Conservation (phyloP, 2,113 vertebrate genomes). For the Microcebus griseorufus region DNA sequence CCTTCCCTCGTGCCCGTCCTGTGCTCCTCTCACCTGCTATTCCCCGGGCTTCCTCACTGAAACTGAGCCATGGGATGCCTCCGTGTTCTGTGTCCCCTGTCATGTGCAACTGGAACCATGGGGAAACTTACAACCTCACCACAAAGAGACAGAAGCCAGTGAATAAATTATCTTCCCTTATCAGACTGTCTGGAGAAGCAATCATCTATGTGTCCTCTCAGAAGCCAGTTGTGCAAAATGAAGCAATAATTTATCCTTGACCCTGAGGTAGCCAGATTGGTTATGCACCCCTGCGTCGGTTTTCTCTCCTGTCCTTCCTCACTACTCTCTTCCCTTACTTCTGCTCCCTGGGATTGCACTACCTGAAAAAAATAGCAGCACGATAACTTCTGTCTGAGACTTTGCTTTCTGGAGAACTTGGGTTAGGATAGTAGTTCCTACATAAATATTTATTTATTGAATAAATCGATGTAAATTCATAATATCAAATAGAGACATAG, state of each 20-base stretch:
- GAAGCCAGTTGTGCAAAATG: neutral
- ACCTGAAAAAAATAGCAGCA: neutral
- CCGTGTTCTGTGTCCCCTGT: neutral
- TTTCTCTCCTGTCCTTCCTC: neutral
- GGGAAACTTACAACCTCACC: neutral
- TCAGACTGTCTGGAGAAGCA: neutral
- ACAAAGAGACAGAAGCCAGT: neutral
- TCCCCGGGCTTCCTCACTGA: neutral
- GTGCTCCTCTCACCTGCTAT: neutral
- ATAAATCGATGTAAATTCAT: neutral
- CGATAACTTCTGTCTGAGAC: neutral
- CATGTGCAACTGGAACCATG: accelerated
- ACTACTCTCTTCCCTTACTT: neutral
- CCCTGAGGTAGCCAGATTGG: neutral
- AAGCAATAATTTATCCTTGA: neutral
- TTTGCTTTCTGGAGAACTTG: neutral
- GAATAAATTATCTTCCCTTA: neutral
- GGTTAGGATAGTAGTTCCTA: neutral
- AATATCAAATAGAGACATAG: neutral
- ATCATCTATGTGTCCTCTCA: neutral
- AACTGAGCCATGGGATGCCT: neutral
- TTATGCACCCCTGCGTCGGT: neutral
- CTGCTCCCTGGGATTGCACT: neutral
- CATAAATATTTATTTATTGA: neutral
- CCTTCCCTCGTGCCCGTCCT: accelerated